A percentile compares a stretch with the other conserved stretches of the same genome.
Evolutionary conservation across 2,113 vertebrate genomes (phyloP).

Genomic region (Calonectris borealis): DNA sequence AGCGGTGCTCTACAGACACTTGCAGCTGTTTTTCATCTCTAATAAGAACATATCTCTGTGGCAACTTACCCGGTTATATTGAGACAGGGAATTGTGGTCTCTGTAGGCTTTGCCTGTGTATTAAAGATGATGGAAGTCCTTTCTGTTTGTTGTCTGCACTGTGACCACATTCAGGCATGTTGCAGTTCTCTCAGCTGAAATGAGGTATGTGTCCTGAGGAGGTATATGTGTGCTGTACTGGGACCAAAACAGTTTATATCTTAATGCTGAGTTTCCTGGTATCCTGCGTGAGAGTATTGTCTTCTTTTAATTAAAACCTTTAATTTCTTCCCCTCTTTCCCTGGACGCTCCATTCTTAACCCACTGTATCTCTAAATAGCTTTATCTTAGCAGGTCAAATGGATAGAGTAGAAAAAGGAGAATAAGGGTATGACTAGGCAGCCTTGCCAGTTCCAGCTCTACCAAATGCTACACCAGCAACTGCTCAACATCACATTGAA

Average conservation of each 20-base stretch:
- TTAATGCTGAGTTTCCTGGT: not conserved
- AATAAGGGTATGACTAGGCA: not conserved
- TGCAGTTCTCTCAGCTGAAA: not conserved
- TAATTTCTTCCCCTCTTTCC: not conserved
- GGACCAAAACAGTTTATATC: not conserved
- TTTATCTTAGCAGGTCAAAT: not conserved
- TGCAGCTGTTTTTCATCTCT: not conserved
- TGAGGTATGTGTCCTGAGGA: not conserved
- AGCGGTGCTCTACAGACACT: not conserved
- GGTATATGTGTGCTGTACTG: not conserved
- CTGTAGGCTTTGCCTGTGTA: slow-evolving; percentile 12
- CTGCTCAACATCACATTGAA: not conserved
- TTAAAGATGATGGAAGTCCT: slow-evolving; percentile 24
- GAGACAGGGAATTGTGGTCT: not conserved
- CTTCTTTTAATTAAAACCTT: not conserved
- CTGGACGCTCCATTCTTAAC: not conserved
- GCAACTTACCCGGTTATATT: not conserved
- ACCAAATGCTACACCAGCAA: not conserved
- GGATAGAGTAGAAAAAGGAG: not conserved
- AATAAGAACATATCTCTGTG: not conserved
- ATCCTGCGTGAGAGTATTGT: not conserved
- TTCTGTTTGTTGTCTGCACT: not conserved
- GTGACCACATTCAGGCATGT: not conserved
- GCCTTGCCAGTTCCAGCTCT: not conserved
- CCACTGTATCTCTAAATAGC: not conserved